Base-by-base conservation (phyloP, 2,888 invertebrate genomes). In the Calliphora vomitoria region DNA sequence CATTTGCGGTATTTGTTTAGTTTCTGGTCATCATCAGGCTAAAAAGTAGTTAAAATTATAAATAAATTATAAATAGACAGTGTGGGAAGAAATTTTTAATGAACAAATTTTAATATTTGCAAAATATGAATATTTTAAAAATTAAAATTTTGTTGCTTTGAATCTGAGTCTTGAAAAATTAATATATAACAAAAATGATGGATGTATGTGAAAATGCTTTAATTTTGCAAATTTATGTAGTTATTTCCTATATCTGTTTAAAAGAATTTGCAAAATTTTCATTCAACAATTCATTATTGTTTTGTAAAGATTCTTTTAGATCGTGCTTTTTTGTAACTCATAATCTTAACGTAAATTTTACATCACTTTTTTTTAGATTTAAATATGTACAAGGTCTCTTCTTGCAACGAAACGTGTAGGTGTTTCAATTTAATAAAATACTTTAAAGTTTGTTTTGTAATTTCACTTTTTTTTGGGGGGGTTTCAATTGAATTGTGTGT, bases 11-110 rank as follows among this genome's bases (percentile, higher is more conserved):
- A 68, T 13, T 47, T 62, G n/a, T 35, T 10, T 1, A 6, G 35
- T 35, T 35, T 35, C n/a, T n/a, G 50, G 50, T 4, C 13, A 15
- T 62, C 58, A 50, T 31, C 35, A 35, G 4, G 35, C 6, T 50
- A 15, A 50, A 50, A n/a, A 5, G n/a, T 0, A 4, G 35, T 35
- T 35, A 35, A 35, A 35, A 25, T 25, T 25, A 1, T 25, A 25
- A 25, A 1, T 25, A 35, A 35, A 6, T 35, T 35, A 35, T 5
- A 50, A 50, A n/a, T 13, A n/a, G 6, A 50, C 25, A 64, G 53
- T 64, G 76, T 76, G 76, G 76, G 76, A 76, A 74, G 66, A 20
- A 20, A 66, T 13, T 5, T 25, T 44, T 47, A 50, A 50, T 25
- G 31, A 6, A 13, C n/a, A n/a, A 50, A 35, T 35, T 35, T 35